Percentiles rank a stretch among this genome's conserved stretches.
These are phyloP conservation scores for Abrostola tripartita DNA, from an alignment of 2,888 invertebrate species.

Conservation along the genomic window DNA sequence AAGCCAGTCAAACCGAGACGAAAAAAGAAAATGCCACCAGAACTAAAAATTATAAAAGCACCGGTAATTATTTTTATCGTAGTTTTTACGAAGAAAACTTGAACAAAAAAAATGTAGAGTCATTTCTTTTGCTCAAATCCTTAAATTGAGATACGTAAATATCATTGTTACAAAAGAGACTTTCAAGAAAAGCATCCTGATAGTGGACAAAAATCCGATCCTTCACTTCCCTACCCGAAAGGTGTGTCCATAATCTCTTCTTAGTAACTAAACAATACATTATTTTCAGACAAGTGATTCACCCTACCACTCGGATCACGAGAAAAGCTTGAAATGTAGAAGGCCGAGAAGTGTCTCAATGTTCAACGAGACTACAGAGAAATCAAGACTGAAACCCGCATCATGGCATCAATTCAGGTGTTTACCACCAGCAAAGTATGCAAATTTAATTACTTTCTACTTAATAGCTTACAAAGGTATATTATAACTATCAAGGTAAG, in stretches of 20 bases:
- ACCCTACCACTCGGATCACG: slow-evolving; percentile 82
- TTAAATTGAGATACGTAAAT: slow-evolving; percentile 1
- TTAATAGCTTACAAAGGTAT: not conserved
- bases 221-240: no score
- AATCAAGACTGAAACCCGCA: slow-evolving; percentile 79
- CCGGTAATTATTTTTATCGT: slow-evolving; percentile 67
- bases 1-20: slow-evolving; percentile 76
- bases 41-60: slow-evolving; percentile 83
- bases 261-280: not conserved
- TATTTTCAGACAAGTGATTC: slow-evolving; percentile 82
- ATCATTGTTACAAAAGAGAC: not conserved
- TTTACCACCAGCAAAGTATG: slow-evolving; percentile 84
- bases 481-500: not conserved
- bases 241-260: not conserved
- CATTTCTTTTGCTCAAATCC: no score
- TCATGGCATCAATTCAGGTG: slow-evolving; percentile 86
- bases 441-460: slow-evolving; percentile 7
- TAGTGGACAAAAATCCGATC: no score
- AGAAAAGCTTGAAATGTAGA: slow-evolving; percentile 72
- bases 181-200: no score
- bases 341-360: slow-evolving; percentile 85
- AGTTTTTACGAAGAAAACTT: slow-evolving; percentile 10
- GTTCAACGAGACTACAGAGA: slow-evolving; percentile 79
- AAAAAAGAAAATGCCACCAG: slow-evolving; percentile 87
- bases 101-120: no score